Evolutionary conservation across 2,888 invertebrate genomes (phyloP).

Genomic region (Zootermopsis nevadensis): DNA sequence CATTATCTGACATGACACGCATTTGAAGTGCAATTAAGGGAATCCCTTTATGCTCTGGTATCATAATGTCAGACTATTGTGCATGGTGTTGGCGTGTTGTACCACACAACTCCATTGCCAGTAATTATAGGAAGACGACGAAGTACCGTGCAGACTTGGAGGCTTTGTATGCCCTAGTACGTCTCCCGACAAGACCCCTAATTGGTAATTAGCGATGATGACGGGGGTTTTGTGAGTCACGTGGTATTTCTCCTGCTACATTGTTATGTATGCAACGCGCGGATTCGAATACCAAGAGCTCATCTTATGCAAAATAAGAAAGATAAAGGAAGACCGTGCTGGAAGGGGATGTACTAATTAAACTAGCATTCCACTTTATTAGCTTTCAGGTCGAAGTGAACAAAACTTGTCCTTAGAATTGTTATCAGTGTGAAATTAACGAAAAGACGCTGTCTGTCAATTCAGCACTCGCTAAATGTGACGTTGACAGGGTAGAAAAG

Average conservation of each 20-base stretch:
- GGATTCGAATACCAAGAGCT: neutral
- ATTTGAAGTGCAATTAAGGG: slow-evolving; percentile 5
- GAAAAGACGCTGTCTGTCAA: neutral
- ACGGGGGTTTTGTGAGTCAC: neutral
- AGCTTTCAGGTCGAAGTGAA: slow-evolving; percentile 11
- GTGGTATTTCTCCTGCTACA: neutral
- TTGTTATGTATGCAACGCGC: slow-evolving; percentile 3
- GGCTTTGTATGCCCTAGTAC: neutral
- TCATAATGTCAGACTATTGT: neutral
- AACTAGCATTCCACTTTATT: slow-evolving; percentile 21
- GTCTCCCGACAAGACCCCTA: neutral
- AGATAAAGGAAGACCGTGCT: too few relatives aligned
- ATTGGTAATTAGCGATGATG: slow-evolving; percentile 6
- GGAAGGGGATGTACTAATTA: neutral
- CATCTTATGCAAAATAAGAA: neutral
- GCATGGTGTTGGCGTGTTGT: neutral
- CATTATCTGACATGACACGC: neutral
- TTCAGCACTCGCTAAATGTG: too few relatives aligned
- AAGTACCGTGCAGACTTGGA: neutral
- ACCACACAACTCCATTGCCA: slow-evolving; percentile 21
- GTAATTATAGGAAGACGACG: neutral
- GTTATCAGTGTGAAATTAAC: neutral
- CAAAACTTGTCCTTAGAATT: slow-evolving; percentile 12
- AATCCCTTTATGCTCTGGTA: neutral
- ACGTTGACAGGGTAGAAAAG: too few relatives aligned